These are phyloP conservation scores for Drosophila jambulina DNA, from an alignment of 1,140 invertebrate genomes.

Conservation along the genomic window DNA sequence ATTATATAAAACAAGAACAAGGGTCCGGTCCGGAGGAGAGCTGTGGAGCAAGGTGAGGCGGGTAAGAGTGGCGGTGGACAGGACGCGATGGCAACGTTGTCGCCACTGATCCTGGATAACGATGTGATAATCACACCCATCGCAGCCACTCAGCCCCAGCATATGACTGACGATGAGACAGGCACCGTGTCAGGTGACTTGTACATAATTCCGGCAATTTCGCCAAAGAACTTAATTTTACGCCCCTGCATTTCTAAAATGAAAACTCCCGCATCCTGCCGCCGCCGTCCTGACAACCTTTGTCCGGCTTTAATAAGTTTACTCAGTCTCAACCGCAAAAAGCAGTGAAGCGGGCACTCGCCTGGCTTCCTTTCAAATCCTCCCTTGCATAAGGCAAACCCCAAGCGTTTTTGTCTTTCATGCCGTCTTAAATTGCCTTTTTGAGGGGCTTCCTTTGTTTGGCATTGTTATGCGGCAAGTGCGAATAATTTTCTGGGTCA, in stretches of 20 bases:
- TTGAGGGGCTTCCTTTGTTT: conserved; percentile 31
- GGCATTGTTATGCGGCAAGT: conserved; percentile 11
- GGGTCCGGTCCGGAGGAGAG: conserved; percentile 2
- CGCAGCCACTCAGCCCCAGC: conserved; percentile 39
- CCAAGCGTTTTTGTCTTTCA: conserved; percentile 36
- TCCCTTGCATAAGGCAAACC: conserved; percentile 6
- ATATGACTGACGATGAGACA: conserved; percentile 52
- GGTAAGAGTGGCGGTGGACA: conserved; percentile 1
- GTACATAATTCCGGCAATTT: conserved; percentile 70
- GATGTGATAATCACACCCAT: conserved; percentile 79
- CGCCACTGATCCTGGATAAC: conserved; percentile 81
- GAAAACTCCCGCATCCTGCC: conserved; percentile 23
- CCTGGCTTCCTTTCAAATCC: conserved; percentile 43
- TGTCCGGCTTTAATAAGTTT: conserved; percentile 63
- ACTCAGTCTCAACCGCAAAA: conserved; percentile 37
- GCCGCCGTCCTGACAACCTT: conserved; percentile 16
- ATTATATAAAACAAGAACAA: conserved; percentile 73
- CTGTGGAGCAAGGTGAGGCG: neutral
- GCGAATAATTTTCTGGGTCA: conserved; percentile 24
- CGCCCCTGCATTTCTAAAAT: conserved; percentile 68
- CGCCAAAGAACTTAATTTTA: conserved; percentile 75
- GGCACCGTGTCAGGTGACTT: conserved; percentile 64
- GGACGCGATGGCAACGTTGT: conserved; percentile 30
- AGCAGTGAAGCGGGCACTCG: conserved; percentile 34
- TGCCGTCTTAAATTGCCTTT: conserved; percentile 48